Conservation (phyloP, 2,113 vertebrate genomes). For the Gallinago jamesoni region DNA sequence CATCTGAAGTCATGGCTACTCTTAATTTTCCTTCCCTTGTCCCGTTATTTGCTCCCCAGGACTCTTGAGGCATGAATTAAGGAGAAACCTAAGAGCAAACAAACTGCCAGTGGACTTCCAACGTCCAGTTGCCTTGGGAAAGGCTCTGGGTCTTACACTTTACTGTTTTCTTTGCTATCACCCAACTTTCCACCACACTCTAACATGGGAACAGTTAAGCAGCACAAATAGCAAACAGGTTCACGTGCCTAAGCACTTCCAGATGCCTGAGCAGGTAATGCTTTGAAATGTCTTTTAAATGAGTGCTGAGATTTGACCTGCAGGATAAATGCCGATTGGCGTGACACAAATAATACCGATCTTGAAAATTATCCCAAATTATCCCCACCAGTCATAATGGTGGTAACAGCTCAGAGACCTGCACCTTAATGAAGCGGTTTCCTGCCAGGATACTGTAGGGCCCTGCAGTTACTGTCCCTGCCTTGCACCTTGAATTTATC, state of each 20-base stretch:
- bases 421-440: slow-evolving; percentile 32
- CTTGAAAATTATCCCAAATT: slow-evolving; percentile 64
- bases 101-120: not conserved
- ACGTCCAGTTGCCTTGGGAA: not conserved
- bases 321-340: slow-evolving; percentile 51
- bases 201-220: slow-evolving; percentile 11
- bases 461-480: not conserved
- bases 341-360: slow-evolving; percentile 50
- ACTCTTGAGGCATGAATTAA: not conserved
- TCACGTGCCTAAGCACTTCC: slow-evolving; percentile 59
- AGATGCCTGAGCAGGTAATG: slow-evolving; percentile 68
- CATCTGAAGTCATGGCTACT: not conserved
- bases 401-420: slow-evolving; percentile 34
- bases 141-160: not conserved
- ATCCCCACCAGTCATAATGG: not conserved
- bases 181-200: not conserved
- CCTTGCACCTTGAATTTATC: not conserved
- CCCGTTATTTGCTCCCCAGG: not conserved
- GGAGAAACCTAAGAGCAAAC: not conserved
- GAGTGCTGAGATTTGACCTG: slow-evolving; percentile 55
- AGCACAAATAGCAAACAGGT: slow-evolving; percentile 47
- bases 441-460: slow-evolving; percentile 17
- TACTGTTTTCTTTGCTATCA: not conserved
- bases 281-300: slow-evolving; percentile 68
- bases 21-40: not conserved